Evolutionary conservation across 2,797 vertebrate species (phyloP).

Genomic region (Malacoraja senta): DNA sequence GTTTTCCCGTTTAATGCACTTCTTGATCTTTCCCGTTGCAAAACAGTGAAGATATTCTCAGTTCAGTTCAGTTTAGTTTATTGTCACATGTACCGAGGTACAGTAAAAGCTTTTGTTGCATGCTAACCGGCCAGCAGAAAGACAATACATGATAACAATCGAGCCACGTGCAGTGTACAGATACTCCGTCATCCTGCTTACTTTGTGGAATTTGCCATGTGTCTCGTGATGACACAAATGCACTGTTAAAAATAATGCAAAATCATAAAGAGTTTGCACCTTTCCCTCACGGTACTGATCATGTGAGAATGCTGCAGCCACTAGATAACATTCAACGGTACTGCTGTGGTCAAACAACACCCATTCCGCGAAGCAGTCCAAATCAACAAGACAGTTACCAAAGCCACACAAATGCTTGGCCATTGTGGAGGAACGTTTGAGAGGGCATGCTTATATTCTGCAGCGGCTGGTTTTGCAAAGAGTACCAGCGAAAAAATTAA

Average conservation of each 20-base stretch:
- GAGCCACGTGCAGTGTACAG: too few relatives aligned
- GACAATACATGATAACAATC: too few relatives aligned
- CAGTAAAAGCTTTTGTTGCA: too few relatives aligned
- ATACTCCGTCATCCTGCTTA: background rate
- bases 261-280: background rate
- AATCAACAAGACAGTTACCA: background rate
- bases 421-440: background rate
- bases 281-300: background rate
- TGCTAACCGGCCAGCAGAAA: too few relatives aligned
- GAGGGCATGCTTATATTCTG: background rate
- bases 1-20: background rate
- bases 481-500: too few relatives aligned
- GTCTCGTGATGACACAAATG: background rate
- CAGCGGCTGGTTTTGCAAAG: background rate
- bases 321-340: conserved; percentile 30
- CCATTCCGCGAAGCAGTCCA: background rate
- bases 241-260: background rate
- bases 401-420: conserved; percentile 8
- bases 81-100: too few relatives aligned
- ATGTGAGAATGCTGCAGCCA: background rate
- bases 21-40: background rate
- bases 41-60: background rate
- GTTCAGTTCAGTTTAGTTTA: too few relatives aligned
- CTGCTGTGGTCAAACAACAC: background rate
- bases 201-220: too few relatives aligned